Base-by-base conservation (phyloP, 2,113 vertebrate species). In the Pelodiscus sinensis region DNA sequence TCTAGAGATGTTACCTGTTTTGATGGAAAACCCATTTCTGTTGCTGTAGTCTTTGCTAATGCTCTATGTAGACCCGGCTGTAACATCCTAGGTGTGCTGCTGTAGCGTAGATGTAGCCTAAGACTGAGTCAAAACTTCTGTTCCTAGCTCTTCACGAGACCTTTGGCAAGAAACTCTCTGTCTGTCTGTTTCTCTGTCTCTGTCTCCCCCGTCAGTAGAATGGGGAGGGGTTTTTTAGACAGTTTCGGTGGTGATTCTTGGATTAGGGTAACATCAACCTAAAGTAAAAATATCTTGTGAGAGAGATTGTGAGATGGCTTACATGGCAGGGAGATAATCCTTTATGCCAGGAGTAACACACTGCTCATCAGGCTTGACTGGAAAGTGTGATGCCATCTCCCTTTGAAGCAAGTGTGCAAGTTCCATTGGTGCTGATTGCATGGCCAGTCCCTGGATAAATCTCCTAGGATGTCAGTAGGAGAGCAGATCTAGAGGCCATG, bases 371-470 rank as follows among this genome's bases (percentile, higher is more conserved):
- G 75, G 12, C 35, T 4, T 6, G 78, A 3, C 25, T 19, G 9
- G 15, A 65, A 27, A 31, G 44, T 1, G 18, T 0, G 8, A 75
- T 12, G 22, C 60, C 1, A 0, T 75, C 2, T 12, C 14, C 35
- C 50, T n/a, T 9, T 31, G 14, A 6, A 57, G 27, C 1, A 2
- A 51, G 31, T 7, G 10, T 1, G 0, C 22, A 11, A 1, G 29
- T 6, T 1, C 60, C 0, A 0, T 1, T 25, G 51, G 52, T 1
- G 9, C 10, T 21, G 6, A 1, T 21, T 18, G 65, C 44, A 0
- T 13, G 4, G 62, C n/a, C 0, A 0, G 79, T 31, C 52, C 50
- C 56, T 1, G 18, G 35, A 2, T 3, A 52, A 29, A 38, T 29
- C 71, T 68, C 16, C 51, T 16, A 1, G 22, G 10, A 5, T 18